phyloP scores from a whole-genome alignment of 2,888 invertebrate genomes.

The Trimorus sp. region DNA sequence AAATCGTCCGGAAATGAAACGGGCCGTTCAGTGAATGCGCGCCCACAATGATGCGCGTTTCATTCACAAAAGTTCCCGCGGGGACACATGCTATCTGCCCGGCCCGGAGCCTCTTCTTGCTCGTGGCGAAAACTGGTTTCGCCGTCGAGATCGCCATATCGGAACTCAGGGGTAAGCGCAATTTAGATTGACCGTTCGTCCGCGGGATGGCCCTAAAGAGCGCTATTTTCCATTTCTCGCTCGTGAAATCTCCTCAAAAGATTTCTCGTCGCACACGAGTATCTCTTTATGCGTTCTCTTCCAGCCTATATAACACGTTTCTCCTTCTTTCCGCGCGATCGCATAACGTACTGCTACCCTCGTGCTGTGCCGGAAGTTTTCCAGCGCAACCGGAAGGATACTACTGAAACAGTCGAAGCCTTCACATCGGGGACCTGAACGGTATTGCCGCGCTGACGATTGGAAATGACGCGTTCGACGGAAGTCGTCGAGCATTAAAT shows the following conservation, averaged over 20 bases:
- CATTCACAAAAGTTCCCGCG: constrained; percentile 65
- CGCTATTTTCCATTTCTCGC: constrained; percentile 77
- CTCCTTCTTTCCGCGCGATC: constrained; percentile 51
- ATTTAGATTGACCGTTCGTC: constrained; percentile 80
- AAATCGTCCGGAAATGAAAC: constrained; percentile 48
- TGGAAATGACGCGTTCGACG: no score
- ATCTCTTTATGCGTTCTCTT: constrained; percentile 63
- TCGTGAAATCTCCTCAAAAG: constrained; percentile 75
- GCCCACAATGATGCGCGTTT: constrained; percentile 49
- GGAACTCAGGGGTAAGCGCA: constrained; percentile 77
- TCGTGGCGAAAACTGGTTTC: constrained; percentile 66
- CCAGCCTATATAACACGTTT: constrained; percentile 62
- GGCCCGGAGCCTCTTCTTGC: constrained; percentile 51
- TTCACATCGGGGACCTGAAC: not conserved
- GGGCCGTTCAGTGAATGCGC: constrained; percentile 56
- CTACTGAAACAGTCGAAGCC: not conserved
- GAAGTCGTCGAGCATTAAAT: not conserved
- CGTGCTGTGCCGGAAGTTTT: constrained; percentile 38
- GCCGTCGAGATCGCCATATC: constrained; percentile 64
- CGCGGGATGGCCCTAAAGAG: constrained; percentile 80
- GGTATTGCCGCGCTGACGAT: no score
- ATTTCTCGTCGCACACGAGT: constrained; percentile 69
- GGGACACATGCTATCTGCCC: constrained; percentile 46
- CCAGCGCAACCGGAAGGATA: constrained; percentile 36
- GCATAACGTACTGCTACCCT: constrained; percentile 55